phyloP scores from a whole-genome alignment of 2,113 vertebrate genomes.

The Nerophis lumbriciformis region DNA sequence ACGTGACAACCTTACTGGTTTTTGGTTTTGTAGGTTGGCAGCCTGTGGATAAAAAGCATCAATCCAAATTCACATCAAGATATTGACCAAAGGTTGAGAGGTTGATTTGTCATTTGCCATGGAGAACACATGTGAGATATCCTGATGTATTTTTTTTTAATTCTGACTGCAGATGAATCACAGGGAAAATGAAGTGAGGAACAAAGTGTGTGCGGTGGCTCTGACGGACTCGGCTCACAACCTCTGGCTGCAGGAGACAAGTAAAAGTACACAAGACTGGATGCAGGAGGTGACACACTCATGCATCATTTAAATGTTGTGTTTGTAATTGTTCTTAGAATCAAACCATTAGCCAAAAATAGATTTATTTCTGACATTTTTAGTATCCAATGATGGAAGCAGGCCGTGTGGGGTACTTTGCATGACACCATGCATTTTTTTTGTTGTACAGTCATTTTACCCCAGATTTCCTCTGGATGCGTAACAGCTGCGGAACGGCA shows the following conservation, averaged over 20 bases:
- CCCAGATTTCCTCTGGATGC: too few relatives aligned
- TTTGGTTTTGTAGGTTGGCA: background rate
- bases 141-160: background rate
- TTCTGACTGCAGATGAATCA: conserved; percentile 85
- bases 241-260: conserved; percentile 94
- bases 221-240: conserved; percentile 97
- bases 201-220: conserved; percentile 87
- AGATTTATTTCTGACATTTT: too few relatives aligned
- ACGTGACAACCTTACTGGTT: too few relatives aligned
- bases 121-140: background rate
- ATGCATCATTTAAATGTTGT: too few relatives aligned
- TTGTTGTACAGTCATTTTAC: too few relatives aligned
- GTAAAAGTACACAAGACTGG: conserved; percentile 91
- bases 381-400: too few relatives aligned
- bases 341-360: too few relatives aligned
- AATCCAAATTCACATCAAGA: background rate
- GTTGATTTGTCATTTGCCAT: background rate
- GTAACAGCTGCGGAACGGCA: too few relatives aligned
- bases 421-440: too few relatives aligned
- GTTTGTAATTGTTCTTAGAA: too few relatives aligned
- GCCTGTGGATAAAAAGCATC: background rate
- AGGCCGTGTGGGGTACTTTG: too few relatives aligned
- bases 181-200: conserved; percentile 89
- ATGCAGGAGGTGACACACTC: conserved; percentile 84
- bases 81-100: background rate